Evolutionary conservation across 2,113 vertebrate species (phyloP).

Genomic region (Nyctereutes procyonoides): DNA sequence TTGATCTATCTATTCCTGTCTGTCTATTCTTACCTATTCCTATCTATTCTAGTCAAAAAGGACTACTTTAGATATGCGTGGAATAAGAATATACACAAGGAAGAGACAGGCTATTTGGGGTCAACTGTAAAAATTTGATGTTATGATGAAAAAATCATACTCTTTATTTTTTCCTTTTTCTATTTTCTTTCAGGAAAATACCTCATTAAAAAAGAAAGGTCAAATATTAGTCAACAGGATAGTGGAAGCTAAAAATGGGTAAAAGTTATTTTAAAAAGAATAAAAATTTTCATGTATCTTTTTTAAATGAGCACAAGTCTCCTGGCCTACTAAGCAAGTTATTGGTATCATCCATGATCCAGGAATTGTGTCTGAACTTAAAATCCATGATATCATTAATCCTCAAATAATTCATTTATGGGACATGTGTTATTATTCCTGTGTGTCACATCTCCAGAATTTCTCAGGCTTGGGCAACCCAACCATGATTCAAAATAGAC

Average conservation of each 20-base stretch:
- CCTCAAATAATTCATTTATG: not conserved
- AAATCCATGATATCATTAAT: not conserved
- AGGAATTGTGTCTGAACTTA: not conserved
- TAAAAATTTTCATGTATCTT: not conserved
- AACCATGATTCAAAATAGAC: not conserved
- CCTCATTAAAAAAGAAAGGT: not conserved
- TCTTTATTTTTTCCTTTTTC: not conserved
- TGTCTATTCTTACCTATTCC: not conserved
- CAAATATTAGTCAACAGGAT: not conserved
- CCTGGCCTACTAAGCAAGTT: not conserved
- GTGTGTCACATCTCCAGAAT: not conserved
- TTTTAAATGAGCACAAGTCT: not conserved
- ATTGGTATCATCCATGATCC: not conserved
- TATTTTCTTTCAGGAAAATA: not conserved
- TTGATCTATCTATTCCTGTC: conserved; percentile 12
- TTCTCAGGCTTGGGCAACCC: not conserved
- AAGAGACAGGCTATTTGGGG: not conserved
- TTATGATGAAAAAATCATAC: not conserved
- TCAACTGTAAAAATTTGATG: not conserved
- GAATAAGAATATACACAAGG: not conserved
- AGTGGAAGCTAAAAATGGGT: not conserved
- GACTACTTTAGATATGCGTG: not conserved
- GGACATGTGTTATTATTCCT: not conserved
- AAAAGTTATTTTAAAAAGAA: not conserved
- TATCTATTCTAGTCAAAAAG: not conserved